phyloP scores from a whole-genome alignment of 2,797 vertebrate genomes.

The Gallinago solitaria region DNA sequence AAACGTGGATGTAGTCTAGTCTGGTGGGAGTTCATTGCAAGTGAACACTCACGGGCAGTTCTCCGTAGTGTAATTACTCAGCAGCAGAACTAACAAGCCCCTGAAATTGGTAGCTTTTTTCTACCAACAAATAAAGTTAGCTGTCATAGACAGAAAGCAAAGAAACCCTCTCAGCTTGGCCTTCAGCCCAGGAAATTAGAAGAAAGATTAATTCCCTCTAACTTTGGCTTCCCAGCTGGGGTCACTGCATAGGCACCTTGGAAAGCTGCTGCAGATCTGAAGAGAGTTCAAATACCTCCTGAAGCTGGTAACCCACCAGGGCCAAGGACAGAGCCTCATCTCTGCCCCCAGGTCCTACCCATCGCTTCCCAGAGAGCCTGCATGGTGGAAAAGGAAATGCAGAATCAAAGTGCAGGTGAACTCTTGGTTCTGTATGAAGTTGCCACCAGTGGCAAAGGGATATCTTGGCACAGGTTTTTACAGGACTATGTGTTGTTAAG shows the following conservation, averaged over 20 bases:
- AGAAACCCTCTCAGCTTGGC: background rate
- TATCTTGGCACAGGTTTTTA: background rate
- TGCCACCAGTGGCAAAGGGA: background rate
- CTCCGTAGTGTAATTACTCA: background rate
- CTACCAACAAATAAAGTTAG: background rate
- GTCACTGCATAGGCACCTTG: background rate
- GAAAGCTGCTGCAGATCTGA: background rate
- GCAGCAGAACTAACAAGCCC: background rate
- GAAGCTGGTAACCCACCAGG: background rate
- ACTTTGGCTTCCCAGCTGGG: background rate
- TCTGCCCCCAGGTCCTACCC: background rate
- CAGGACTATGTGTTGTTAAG: background rate
- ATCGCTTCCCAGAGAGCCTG: background rate
- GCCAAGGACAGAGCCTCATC: background rate
- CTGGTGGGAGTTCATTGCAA: background rate
- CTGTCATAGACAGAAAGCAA: background rate
- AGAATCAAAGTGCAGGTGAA: background rate
- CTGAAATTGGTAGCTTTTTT: background rate
- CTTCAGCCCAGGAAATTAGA: background rate
- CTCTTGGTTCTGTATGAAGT: background rate
- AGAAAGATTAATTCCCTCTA: background rate
- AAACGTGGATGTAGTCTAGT: background rate
- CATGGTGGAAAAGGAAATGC: background rate
- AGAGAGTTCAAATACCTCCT: background rate
- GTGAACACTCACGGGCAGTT: background rate